Evolutionary conservation across 2,888 invertebrate species (phyloP), one percentile per base, ranked within the genome.

Genomic region (Helobdella robusta): DNA sequence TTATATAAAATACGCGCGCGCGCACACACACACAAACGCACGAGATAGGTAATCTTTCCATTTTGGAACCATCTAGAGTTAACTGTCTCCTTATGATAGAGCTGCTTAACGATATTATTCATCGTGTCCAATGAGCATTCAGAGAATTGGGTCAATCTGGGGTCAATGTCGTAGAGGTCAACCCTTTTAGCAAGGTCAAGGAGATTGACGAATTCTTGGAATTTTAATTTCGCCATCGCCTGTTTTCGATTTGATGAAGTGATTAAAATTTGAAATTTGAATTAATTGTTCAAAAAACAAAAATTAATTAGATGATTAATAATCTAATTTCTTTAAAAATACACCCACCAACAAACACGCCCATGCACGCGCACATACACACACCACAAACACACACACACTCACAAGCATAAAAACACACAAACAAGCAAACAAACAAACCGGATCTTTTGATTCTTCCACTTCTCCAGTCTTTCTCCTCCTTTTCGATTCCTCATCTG

Each of bases 191-290:
- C 85, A 66, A 75, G 71, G 28, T 81, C 80, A 70, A 85, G 82
- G 58, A 87, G 77, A 75, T 87, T 86, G 59, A 82, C 79, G 72
- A 87, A 85, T 75, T 87, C 87, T 1, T 78, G 77, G 72, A 83
- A 86, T 4, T 80, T 83, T 74, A 86, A 79, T 1, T 76, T 70
- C 5, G 66, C 61, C 50, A 68, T 48, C 35, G 67, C 60, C 70
- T 70, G 67, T 11, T 15, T 50, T 23, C 2, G 32, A 2, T 4
- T 18, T 50, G 5, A 25, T n/a, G n/a, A 5, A 48, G 15, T 8
- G 5, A 50, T 23, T 2, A 25, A 32, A 62, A n/a, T 52, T 15
- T 11, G 8, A 52, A 11, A n/a, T n/a, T n/a, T 52, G 8, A 15
- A 15, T n/a, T 20, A 52, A 11, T 52, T n/a, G 23, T n/a, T 52